Base-by-base conservation (phyloP, 1,140 invertebrate species). In the Lamellibrachia luymesi region DNA sequence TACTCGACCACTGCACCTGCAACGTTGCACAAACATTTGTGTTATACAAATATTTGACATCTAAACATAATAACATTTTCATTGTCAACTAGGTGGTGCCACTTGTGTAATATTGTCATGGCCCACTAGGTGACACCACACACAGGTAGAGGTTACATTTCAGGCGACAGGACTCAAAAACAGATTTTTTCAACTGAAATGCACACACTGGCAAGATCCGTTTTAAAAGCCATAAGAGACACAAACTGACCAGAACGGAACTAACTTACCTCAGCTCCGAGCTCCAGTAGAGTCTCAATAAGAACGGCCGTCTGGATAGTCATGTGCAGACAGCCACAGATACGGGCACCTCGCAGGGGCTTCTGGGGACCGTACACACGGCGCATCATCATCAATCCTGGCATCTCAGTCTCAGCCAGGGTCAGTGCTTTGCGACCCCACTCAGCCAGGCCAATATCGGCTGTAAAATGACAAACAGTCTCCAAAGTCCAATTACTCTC, bases 261-360 rank as follows among this genome's bases (percentile, higher is more conserved):
- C 99, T 99, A 98, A 38, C 38, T 38, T 4, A 99, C 98, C 97
- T 99, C 97, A 94, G 99, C 99, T 93, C 99, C 99, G 89, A 99
- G 97, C 96, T 99, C 99, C 90, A 97, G 96, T 0, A 99, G 97
- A 4, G 99, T 99, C 97, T 99, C 99, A 95, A 99, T 99, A 1
- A 99, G 97, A 80, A 99, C 99, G 51, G 99, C 99, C n/a, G 99
- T 99, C 97, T 99, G 99, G 64, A 99, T 98, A 52, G 99, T 99
- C 99, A 99, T 99, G 95, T 99, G 99, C 8, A 99, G 97, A 96
- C 99, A 99, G 50, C 99, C 99, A 95, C 99, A 98, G 96, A 99
- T 99, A 94, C 98, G 97, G 13, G 99, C 99, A 90, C 99, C 99
- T 95, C 98, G 98, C 8, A 99, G 97, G 50, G 98, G 98, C 96